Conservation (phyloP, 1,140 invertebrate genomes). For the Hestina assimilis region DNA sequence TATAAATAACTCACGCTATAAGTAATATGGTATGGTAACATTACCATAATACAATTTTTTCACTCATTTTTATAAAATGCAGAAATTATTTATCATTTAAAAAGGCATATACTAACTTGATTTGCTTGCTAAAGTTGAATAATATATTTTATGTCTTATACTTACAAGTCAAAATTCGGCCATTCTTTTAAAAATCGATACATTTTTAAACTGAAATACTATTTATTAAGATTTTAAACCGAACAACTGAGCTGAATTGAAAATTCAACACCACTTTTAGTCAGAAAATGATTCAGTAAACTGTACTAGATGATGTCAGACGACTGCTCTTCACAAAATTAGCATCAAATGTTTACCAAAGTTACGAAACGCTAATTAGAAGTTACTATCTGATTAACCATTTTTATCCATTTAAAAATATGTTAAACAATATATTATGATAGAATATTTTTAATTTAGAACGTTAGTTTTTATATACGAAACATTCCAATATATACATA, state of each 20-base stretch:
- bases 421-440: too few relatives aligned
- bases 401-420: not conserved
- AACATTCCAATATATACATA: too few relatives aligned
- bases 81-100: not conserved
- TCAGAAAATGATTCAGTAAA: conserved; percentile 50
- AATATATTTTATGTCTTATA: conserved; percentile 14
- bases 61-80: too few relatives aligned
- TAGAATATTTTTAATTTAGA: too few relatives aligned
- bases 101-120: not conserved
- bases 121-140: not conserved
- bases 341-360: conserved; percentile 37
- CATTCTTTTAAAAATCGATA: conserved; percentile 34
- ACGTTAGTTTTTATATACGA: too few relatives aligned
- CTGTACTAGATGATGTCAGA: conserved; percentile 63
- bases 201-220: conserved; percentile 24
- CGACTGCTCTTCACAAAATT: conserved; percentile 47
- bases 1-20: too few relatives aligned
- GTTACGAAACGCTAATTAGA: conserved; percentile 24
- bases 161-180: conserved; percentile 44
- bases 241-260: too few relatives aligned
- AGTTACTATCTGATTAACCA: conserved; percentile 13
- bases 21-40: too few relatives aligned
- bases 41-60: too few relatives aligned
- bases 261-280: conserved; percentile 37
- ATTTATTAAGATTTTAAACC: too few relatives aligned